A percentile compares a stretch with the other conserved stretches of the same genome.
These are phyloP conservation scores for Poliocrania exsul DNA, from an alignment of 2,797 vertebrate genomes.

Conservation along the genomic window DNA sequence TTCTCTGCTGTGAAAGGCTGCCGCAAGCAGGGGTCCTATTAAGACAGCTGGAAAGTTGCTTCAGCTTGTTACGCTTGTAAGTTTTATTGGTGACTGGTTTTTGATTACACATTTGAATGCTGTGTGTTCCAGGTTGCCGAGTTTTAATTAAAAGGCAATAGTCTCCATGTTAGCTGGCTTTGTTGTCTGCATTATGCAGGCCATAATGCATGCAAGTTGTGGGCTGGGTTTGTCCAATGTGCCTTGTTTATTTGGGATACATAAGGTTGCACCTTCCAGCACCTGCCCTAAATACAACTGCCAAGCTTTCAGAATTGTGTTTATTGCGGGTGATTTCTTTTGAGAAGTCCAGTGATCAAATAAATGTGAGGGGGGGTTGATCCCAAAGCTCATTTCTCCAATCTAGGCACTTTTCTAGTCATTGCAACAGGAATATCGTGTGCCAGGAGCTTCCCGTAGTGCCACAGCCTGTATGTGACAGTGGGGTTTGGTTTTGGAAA, in stretches of 20 bases:
- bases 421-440: neutral
- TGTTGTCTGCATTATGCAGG: constrained; percentile 53
- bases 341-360: neutral
- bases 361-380: rapidly evolving
- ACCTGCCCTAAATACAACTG: neutral
- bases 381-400: neutral
- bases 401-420: neutral
- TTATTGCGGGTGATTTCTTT: neutral
- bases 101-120: constrained; percentile 84
- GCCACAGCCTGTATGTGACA: neutral
- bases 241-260: neutral
- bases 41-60: constrained; percentile 86
- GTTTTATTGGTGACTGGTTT: constrained; percentile 88
- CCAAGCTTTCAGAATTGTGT: neutral
- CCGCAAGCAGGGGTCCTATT: constrained; percentile 88
- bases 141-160: constrained; percentile 80
- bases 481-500: neutral
- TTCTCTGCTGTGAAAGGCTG: constrained; percentile 83
- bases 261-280: neutral
- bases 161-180: constrained; percentile 57
- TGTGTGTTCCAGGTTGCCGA: constrained; percentile 77
- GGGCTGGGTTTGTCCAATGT: neutral
- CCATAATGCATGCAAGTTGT: constrained; percentile 10
- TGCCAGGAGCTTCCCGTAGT: neutral
- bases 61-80: constrained; percentile 83